These are phyloP conservation scores for Vespertilio murinus DNA, from an alignment of 2,797 vertebrate species.

Conservation along the genomic window DNA sequence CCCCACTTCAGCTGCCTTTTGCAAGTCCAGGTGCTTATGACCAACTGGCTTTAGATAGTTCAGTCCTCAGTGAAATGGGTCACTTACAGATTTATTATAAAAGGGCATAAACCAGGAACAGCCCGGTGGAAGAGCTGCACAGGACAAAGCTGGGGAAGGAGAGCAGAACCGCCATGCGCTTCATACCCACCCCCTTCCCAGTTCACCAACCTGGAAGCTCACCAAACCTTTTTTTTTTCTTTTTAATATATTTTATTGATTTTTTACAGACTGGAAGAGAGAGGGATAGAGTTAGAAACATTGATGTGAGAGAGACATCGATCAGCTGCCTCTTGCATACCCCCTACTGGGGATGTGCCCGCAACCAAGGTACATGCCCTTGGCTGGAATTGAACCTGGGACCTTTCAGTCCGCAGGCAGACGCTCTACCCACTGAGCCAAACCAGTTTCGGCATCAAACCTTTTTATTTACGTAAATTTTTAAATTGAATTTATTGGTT, in stretches of 20 bases:
- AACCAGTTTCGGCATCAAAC: no score
- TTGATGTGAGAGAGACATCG: no score
- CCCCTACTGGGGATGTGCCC: no score
- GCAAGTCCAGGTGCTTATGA: neutral
- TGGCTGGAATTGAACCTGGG: no score
- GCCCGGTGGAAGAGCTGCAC: neutral
- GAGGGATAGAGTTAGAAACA: no score
- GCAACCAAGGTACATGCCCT: no score
- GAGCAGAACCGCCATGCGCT: neutral
- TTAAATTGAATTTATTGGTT: neutral
- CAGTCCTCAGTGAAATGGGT: neutral
- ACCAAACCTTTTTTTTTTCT: neutral
- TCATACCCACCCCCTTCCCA: neutral
- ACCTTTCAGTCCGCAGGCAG: no score
- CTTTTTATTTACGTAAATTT: neutral
- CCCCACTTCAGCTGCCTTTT: neutral
- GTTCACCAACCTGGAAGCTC: neutral
- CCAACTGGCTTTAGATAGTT: fast-evolving
- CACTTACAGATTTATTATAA: neutral
- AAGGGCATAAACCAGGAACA: neutral
- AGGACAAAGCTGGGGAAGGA: no score
- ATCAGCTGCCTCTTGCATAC: no score
- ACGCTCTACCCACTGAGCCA: no score
- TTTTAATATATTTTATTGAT: no score
- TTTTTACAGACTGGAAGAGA: no score